These are phyloP conservation scores for Cylas formicarius DNA, from an alignment of 1,140 invertebrate genomes.

Conservation along the genomic window DNA sequence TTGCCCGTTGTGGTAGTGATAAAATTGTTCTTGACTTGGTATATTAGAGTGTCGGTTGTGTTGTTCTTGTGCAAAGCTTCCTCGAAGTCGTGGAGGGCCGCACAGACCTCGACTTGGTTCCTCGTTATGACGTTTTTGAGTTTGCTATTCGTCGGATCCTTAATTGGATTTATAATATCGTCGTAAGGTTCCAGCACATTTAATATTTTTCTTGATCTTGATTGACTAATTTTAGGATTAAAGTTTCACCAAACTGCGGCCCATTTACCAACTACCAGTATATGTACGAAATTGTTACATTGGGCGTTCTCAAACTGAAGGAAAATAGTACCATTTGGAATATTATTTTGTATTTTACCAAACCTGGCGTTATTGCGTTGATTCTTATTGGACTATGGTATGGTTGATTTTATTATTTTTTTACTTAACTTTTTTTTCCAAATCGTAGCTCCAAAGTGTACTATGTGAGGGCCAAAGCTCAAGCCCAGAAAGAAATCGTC, in stretches of 20 bases:
- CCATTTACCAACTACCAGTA: slow-evolving; percentile 47
- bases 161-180: slow-evolving; percentile 18
- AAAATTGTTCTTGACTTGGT: slow-evolving; percentile 62
- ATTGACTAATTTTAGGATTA: slow-evolving; percentile 36
- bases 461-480: slow-evolving; percentile 56
- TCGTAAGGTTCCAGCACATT: slow-evolving; percentile 15
- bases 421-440: slow-evolving; percentile 8
- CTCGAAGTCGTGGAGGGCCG: slow-evolving; percentile 57
- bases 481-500: slow-evolving; percentile 57
- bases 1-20: slow-evolving; percentile 53
- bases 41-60: slow-evolving; percentile 52
- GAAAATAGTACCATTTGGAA: slow-evolving; percentile 38
- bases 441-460: slow-evolving; percentile 56
- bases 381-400: slow-evolving; percentile 51
- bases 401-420: slow-evolving; percentile 14
- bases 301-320: slow-evolving; percentile 44
- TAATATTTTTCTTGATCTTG: slow-evolving; percentile 1
- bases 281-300: slow-evolving; percentile 46
- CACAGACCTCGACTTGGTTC: slow-evolving; percentile 64
- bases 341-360: slow-evolving; percentile 43
- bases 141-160: slow-evolving; percentile 12
- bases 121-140: slow-evolving; percentile 57
- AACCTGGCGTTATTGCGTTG: slow-evolving; percentile 49
- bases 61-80: slow-evolving; percentile 52
- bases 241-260: slow-evolving; percentile 46